These are phyloP conservation scores for Armadillidium nasatum DNA, from an alignment of 1,140 invertebrate species.

Conservation along the genomic window DNA sequence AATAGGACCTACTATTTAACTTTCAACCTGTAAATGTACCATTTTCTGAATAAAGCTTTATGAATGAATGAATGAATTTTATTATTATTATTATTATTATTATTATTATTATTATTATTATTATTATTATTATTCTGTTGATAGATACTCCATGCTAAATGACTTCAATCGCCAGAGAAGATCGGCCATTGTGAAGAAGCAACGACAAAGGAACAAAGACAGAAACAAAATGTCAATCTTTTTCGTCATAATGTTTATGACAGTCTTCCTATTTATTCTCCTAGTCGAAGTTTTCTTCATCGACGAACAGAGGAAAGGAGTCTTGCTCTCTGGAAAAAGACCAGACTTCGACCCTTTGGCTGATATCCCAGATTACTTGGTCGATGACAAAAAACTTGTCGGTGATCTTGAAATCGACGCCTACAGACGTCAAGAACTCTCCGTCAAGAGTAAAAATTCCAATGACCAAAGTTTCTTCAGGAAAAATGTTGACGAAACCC, in stretches of 20 bases:
- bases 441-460: slow-evolving; percentile 37
- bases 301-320: slow-evolving; percentile 51
- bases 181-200: slow-evolving; percentile 38
- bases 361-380: slow-evolving; percentile 41
- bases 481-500: slow-evolving; percentile 43
- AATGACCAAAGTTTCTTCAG: slow-evolving; percentile 39
- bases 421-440: slow-evolving; percentile 39
- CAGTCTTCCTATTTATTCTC: slow-evolving; percentile 77
- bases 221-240: slow-evolving; percentile 79
- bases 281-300: slow-evolving; percentile 74
- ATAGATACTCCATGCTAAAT: slow-evolving; percentile 41
- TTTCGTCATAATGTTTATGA: slow-evolving; percentile 81
- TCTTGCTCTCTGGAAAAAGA: slow-evolving; percentile 31
- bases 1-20: too few species aligned
- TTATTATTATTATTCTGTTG: not conserved
- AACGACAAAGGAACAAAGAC: slow-evolving; percentile 50
- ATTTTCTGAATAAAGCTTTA: too few species aligned
- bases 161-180: slow-evolving; percentile 39
- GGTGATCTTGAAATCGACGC: slow-evolving; percentile 44
- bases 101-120: not conserved
- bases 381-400: slow-evolving; percentile 41
- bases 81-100: not conserved
- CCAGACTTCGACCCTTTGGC: slow-evolving; percentile 28
- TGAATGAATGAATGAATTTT: too few species aligned
- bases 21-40: too few species aligned